A percentile compares a stretch with the other conserved stretches of the same genome.
These are phyloP conservation scores for Pangasianodon gigas DNA, from an alignment of 2,113 vertebrate species.

Conservation along the genomic window DNA sequence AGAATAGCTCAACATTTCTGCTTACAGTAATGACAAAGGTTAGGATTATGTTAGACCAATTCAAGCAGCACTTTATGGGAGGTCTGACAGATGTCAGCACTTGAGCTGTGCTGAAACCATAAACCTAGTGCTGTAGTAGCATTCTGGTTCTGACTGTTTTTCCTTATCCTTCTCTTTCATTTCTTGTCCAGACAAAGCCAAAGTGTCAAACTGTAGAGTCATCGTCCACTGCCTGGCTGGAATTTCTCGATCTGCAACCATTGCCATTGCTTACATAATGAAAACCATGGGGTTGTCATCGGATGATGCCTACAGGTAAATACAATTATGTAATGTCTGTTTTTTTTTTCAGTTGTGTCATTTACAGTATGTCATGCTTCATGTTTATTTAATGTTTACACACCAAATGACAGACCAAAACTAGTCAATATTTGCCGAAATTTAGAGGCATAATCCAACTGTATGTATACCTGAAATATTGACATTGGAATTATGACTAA, in stretches of 20 bases:
- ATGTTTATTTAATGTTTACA: background rate
- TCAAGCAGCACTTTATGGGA: conserved; percentile 36
- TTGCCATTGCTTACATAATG: conserved; percentile 98
- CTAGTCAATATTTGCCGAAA: too few relatives aligned
- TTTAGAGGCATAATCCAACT: background rate
- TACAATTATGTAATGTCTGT: background rate
- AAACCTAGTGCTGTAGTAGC: conserved; percentile 32
- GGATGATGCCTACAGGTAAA: conserved; percentile 95
- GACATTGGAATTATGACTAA: background rate
- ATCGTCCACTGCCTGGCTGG: conserved; percentile 97
- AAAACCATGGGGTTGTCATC: conserved; percentile 98
- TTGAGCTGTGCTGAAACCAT: conserved; percentile 32
- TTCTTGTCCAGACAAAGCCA: conserved; percentile 86
- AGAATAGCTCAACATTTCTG: conserved; percentile 17
- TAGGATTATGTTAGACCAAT: conserved; percentile 11
- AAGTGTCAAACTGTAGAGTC: conserved; percentile 97
- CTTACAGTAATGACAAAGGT: conserved; percentile 7
- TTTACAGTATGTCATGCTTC: background rate
- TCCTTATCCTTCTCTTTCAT: background rate
- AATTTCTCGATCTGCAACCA: conserved; percentile 94
- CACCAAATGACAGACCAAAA: background rate
- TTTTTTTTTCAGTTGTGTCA: background rate
- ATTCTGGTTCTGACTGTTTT: conserved; percentile 50
- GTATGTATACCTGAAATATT: background rate
- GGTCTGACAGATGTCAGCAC: conserved; percentile 46